Evolutionary conservation across 2,888 invertebrate species (phyloP), one percentile per base, ranked within the genome.

Genomic region (Ganaspis brasiliensis): DNA sequence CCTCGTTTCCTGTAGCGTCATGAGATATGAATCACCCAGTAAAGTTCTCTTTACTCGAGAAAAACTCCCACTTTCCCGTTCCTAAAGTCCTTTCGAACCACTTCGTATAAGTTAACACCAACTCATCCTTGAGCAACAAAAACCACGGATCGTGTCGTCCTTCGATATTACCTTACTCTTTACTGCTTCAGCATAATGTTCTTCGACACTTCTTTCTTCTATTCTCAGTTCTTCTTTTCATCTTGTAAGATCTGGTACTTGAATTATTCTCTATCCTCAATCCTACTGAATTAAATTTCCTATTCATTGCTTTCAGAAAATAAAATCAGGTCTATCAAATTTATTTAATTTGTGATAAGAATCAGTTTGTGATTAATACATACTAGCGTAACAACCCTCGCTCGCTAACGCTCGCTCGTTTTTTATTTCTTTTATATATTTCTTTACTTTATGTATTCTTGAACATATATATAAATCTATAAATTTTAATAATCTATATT

Each of bases 101-200:
- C 45, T 45, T 67, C 26, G 67, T 67, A 45, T 67, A 67, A 67
- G 67, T 67, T 67, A 67, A 45, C 67, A 63, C 40, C 63, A 67
- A 45, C 67, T 67, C 45, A 45, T 67, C 24, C 10, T 24, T 9
- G 26, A 26, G 45, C 67, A 63, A 63, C 67, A 67, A 49, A 49
- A 67, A 67, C 45, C 45, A 24, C 67, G 16, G 10, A 67, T 45
- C 45, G 45, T 40, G 40, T 21, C 21, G 19, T 40, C 14, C 40
- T 14, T 21, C 40, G 40, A 63, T 63, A 63, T 63, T 63, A 40
- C 63, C 24, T 40, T 63, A 45, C n/a, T 6, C 31, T 4, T 31
- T 31, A 2, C 67, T 67, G 24, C 45, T 49, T 67, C 67, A 67
- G 26, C 26, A 45, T 67, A 67, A 67, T 67, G 24, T 67, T 49